Evolutionary conservation across 35 echinoderm and acorn worm species (phyloP).

Genomic region (Nesometra sesokonis): DNA sequence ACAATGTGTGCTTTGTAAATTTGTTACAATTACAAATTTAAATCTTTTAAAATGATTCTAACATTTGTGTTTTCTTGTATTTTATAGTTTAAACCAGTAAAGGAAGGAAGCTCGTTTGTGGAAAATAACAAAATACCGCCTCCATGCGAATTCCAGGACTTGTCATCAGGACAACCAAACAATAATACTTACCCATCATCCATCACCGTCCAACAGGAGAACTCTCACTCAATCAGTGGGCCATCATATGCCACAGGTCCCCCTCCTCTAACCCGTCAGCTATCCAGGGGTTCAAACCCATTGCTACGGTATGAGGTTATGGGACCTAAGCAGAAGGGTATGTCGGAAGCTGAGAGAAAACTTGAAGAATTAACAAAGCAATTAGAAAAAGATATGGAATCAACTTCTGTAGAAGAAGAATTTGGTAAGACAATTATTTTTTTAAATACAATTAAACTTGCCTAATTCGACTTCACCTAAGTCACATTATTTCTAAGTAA

Average conservation of each 20-base stretch:
- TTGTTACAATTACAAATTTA: no score
- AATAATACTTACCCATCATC: no score
- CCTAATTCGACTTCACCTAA: no score
- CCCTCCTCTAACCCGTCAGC: not conserved
- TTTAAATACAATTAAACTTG: not conserved
- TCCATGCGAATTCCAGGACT: not conserved
- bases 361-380: constrained; percentile 81
- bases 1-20: no score
- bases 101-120: not conserved
- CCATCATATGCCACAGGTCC: not conserved
- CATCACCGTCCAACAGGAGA: not conserved
- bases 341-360: constrained; percentile 79
- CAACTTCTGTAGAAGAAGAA: constrained; percentile 86
- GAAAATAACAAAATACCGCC: not conserved
- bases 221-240: not conserved
- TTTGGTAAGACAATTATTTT: constrained; percentile 60
- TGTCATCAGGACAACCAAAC: not conserved
- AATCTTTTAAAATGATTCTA: no score
- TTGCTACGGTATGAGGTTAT: constrained; percentile 77
- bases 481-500: no score
- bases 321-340: constrained; percentile 54
- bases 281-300: constrained; percentile 29
- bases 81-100: not conserved
- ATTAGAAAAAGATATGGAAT: constrained; percentile 83
- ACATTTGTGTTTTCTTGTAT: no score